phyloP scores from a whole-genome alignment of 2,797 vertebrate genomes.

The Gobio occitaniae region DNA sequence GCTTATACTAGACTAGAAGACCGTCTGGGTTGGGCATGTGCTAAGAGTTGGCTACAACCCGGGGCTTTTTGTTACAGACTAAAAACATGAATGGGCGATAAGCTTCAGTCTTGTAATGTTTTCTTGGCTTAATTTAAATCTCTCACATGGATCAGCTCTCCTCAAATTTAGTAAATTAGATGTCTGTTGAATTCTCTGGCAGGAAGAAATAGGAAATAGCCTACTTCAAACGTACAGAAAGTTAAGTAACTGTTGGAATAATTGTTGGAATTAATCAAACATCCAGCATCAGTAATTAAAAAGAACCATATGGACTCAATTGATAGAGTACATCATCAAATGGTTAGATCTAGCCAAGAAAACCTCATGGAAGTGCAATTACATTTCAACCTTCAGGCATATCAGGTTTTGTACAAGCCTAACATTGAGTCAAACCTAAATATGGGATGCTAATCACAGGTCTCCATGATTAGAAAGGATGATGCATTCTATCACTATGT shows the following conservation, averaged over 20 bases:
- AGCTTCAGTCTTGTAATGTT: constrained; percentile 1
- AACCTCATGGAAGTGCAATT: not conserved
- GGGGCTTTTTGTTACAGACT: not conserved
- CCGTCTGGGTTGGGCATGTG: not conserved
- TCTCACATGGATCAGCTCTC: not conserved
- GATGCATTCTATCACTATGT: constrained; percentile 2
- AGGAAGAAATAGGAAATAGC: not conserved
- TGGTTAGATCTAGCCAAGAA: constrained; percentile 5
- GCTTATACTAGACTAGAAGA: not conserved
- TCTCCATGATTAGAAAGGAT: constrained; percentile 18
- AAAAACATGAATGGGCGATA: not conserved
- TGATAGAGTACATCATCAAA: constrained; percentile 6
- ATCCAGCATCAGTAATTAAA: constrained; percentile 21
- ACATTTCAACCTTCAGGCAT: constrained; percentile 7
- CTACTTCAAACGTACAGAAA: not conserved
- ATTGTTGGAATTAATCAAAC: constrained; percentile 29
- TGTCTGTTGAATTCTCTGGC: constrained; percentile 5
- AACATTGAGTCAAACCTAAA: constrained; percentile 3
- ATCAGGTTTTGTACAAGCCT: constrained; percentile 1
- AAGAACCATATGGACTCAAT: not conserved
- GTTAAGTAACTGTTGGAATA: not conserved
- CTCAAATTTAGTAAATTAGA: not conserved
- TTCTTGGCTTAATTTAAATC: constrained; percentile 22
- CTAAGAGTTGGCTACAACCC: not conserved
- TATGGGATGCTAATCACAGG: constrained; percentile 23